Percentiles rank a stretch among this genome's conserved stretches.
Conservation (phyloP, 2,888 invertebrate genomes). For the Drosophila paranaensis region DNA sequence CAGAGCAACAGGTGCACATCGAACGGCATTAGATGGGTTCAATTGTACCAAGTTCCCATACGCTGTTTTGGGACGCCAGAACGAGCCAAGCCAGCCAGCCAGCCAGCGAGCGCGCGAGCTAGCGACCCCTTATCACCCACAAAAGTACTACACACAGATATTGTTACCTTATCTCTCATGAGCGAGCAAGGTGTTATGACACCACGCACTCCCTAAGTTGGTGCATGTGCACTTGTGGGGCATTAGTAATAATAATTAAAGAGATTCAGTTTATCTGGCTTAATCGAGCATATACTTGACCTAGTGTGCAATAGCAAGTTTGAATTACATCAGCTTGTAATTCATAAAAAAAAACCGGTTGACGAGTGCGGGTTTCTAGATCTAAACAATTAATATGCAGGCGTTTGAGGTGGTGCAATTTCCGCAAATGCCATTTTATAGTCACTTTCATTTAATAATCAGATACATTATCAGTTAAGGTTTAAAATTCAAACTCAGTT, state of each 20-base stretch:
- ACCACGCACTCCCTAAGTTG: constrained; percentile 28
- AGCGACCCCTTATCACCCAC: constrained; percentile 55
- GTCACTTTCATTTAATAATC: constrained; percentile 6
- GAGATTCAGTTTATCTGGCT: constrained; percentile 16
- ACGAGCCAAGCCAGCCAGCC: constrained; percentile 10
- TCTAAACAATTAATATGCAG: constrained; percentile 26
- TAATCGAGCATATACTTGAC: constrained; percentile 61
- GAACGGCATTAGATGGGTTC: constrained; percentile 47
- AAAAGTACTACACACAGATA: constrained; percentile 32
- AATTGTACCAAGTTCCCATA: constrained; percentile 40
- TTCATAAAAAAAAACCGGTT: constrained; percentile 52
- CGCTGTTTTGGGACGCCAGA: constrained; percentile 23
- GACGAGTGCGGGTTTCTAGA: constrained; percentile 32
- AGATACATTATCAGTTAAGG: background rate
- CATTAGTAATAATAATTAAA: constrained; percentile 21
- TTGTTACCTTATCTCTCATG: constrained; percentile 61
- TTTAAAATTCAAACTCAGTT: background rate
- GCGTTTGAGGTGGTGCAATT: constrained; percentile 19
- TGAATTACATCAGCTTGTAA: constrained; percentile 68
- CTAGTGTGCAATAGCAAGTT: constrained; percentile 63
- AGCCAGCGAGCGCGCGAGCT: constrained; percentile 13
- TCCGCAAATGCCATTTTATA: constrained; percentile 4
- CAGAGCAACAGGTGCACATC: constrained; percentile 65
- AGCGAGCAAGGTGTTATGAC: constrained; percentile 43
- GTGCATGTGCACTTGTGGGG: constrained; percentile 59